A percentile compares a stretch with the other conserved stretches of the same genome.
phyloP scores from a whole-genome alignment of 2,113 vertebrate species.

The Neopipo cinnamomea region DNA sequence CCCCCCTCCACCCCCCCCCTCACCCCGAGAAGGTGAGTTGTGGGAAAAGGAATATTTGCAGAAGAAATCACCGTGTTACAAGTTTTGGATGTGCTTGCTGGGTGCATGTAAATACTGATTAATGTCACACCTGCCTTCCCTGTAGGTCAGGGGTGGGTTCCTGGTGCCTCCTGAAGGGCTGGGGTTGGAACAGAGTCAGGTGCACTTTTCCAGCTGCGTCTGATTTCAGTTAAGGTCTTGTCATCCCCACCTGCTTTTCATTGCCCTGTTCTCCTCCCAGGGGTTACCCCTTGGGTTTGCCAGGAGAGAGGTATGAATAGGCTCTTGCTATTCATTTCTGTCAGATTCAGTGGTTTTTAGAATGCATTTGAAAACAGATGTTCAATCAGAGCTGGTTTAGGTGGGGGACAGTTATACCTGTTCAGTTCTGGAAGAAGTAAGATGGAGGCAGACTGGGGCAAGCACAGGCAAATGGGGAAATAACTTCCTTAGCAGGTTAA shows the following conservation, averaged over 20 bases:
- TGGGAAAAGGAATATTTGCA: background rate
- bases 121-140: background rate
- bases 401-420: background rate
- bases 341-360: background rate
- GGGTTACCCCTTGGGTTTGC: background rate
- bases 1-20: too few relatives aligned
- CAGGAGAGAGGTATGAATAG: background rate
- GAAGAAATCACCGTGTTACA: background rate
- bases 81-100: background rate
- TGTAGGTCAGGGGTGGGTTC: background rate
- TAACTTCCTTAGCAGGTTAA: background rate
- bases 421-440: background rate
- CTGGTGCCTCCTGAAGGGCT: background rate
- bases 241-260: background rate
- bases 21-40: background rate
- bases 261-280: background rate
- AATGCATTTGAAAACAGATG: background rate
- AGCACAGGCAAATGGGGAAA: background rate
- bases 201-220: background rate
- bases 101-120: background rate
- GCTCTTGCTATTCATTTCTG: background rate
- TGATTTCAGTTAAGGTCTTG: background rate
- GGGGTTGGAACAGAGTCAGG: background rate
- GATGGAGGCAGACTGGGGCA: background rate
- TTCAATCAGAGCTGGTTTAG: background rate